A percentile compares a stretch with the other conserved stretches of the same genome.
Evolutionary conservation across 2,113 vertebrate species (phyloP).

Genomic region (Eleginops maclovinus): DNA sequence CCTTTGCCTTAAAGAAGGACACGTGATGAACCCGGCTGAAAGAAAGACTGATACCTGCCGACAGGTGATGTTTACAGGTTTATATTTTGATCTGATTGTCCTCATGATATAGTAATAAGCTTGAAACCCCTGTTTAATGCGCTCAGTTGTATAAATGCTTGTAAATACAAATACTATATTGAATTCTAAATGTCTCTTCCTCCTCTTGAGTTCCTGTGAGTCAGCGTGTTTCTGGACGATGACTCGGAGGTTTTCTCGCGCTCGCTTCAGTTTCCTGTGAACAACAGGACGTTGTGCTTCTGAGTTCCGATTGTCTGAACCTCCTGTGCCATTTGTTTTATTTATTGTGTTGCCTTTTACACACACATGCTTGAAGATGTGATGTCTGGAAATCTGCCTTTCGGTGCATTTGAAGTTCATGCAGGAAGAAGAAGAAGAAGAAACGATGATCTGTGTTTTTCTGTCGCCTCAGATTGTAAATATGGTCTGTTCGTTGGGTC

Average conservation of each 20-base stretch:
- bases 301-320: conserved; percentile 72
- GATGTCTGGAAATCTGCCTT: conserved; percentile 72
- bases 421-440: conserved; percentile 62
- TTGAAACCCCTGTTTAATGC: conserved; percentile 60
- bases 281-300: conserved; percentile 56
- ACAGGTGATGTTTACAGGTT: conserved; percentile 78
- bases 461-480: conserved; percentile 74
- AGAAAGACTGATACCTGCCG: conserved; percentile 66
- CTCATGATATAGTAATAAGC: conserved; percentile 62
- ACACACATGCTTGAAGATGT: conserved; percentile 75
- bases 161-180: conserved; percentile 85
- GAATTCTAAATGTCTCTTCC: conserved; percentile 76
- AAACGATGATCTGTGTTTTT: conserved; percentile 42
- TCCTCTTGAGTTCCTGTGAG: conserved; percentile 59
- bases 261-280: conserved; percentile 66
- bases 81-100: conserved; percentile 79
- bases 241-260: conserved; percentile 28
- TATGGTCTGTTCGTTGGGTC: conserved; percentile 65
- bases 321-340: conserved; percentile 80
- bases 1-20: conserved; percentile 84
- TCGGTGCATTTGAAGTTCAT: conserved; percentile 72
- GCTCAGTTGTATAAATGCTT: conserved; percentile 78
- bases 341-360: conserved; percentile 81
- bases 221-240: conserved; percentile 26
- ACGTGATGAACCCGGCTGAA: conserved; percentile 66